phyloP scores from a whole-genome alignment of 2,888 invertebrate genomes.

The Anaspis maculata region DNA sequence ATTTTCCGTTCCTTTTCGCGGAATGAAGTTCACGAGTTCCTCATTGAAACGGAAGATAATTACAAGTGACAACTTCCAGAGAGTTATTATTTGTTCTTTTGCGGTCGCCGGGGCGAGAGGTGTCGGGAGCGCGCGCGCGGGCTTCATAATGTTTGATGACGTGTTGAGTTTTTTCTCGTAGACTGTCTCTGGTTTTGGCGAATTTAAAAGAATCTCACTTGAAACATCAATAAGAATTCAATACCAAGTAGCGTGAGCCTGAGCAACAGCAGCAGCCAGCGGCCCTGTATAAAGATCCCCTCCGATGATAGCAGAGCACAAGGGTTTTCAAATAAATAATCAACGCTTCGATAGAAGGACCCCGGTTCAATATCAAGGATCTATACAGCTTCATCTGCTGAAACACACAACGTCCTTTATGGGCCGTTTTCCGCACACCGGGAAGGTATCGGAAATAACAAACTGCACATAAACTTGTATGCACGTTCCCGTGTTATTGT shows the following conservation, averaged over 20 bases:
- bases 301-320: constrained; percentile 14
- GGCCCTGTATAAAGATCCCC: constrained; percentile 15
- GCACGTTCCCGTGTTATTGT: constrained; percentile 15
- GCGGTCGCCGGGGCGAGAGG: background rate
- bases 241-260: too few relatives aligned
- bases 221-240: too few relatives aligned
- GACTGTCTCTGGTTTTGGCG: too few relatives aligned
- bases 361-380: too few relatives aligned
- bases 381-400: constrained; percentile 8
- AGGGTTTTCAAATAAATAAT: constrained; percentile 20
- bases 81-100: constrained; percentile 1
- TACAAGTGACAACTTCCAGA: background rate
- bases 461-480: constrained; percentile 15
- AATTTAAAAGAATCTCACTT: too few relatives aligned
- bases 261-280: constrained; percentile 3
- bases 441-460: constrained; percentile 15
- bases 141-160: too few relatives aligned
- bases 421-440: constrained; percentile 3
- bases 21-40: constrained; percentile 10
- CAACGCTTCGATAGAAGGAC: constrained; percentile 18
- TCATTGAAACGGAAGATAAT: constrained; percentile 3
- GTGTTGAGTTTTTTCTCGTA: too few relatives aligned
- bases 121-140: too few relatives aligned
- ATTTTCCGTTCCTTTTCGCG: constrained; percentile 14
- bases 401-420: constrained; percentile 9